These are phyloP conservation scores for Proisotoma minuta DNA, from an alignment of 2,888 invertebrate genomes.

Conservation along the genomic window DNA sequence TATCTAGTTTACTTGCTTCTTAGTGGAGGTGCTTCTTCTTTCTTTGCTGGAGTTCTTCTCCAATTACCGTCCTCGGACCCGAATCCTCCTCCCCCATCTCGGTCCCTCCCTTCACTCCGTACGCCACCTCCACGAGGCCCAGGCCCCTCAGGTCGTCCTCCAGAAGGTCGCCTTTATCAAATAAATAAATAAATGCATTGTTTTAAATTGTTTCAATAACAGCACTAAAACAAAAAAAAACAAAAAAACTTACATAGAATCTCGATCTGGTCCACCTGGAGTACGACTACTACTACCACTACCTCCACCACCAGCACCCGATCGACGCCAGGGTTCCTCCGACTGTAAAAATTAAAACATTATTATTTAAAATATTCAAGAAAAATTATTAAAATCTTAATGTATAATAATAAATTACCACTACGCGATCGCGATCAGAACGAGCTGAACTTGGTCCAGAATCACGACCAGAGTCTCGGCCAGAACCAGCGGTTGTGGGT, in stretches of 20 bases:
- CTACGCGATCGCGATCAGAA: neutral
- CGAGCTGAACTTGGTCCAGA: neutral
- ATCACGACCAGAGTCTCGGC: neutral
- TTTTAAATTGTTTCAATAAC: no score
- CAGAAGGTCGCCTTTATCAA: no score
- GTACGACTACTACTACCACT: constrained; percentile 9
- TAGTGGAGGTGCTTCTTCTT: constrained; percentile 16
- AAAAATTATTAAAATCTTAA: neutral
- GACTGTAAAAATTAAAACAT: neutral
- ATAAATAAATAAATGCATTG: no score
- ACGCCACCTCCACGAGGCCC: no score
- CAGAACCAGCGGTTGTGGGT: neutral
- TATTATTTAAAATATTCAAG: neutral
- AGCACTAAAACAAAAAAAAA: no score
- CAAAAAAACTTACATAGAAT: no score
- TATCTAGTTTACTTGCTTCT: constrained; percentile 18
- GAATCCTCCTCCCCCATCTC: neutral
- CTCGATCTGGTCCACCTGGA: no score
- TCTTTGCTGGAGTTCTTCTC: constrained; percentile 26
- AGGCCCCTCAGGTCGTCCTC: no score
- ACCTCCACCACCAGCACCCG: constrained; percentile 1
- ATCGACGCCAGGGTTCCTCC: constrained; percentile 7
- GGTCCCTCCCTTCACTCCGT: no score
- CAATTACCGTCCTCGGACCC: constrained; percentile 26
- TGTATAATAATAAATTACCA: neutral